A percentile compares a stretch with the other conserved stretches of the same genome.
These are phyloP conservation scores for Nezara viridula DNA, from an alignment of 2,888 invertebrate species.

Conservation along the genomic window DNA sequence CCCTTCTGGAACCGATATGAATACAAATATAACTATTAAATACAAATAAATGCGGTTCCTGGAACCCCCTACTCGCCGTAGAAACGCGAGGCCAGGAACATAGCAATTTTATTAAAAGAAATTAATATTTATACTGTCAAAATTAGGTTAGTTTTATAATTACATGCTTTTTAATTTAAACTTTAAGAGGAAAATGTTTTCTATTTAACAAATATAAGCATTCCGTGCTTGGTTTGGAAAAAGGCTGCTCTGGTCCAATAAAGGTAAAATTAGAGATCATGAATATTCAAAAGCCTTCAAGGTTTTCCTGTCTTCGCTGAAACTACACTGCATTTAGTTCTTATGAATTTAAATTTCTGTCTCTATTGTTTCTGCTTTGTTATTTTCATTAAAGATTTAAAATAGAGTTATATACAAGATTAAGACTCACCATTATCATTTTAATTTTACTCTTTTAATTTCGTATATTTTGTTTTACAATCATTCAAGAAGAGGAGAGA, in stretches of 20 bases:
- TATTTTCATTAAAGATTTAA: background rate
- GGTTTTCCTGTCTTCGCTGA: background rate
- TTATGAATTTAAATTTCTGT: conserved; percentile 11
- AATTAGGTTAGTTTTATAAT: too few species aligned
- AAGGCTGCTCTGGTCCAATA: background rate
- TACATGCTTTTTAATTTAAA: too few species aligned
- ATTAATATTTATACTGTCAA: too few species aligned
- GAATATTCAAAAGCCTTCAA: background rate
- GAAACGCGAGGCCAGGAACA: too few species aligned
- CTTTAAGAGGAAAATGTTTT: too few species aligned
- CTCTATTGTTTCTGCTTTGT: background rate
- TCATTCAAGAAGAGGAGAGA: too few species aligned
- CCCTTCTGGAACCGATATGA: too few species aligned
- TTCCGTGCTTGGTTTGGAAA: background rate
- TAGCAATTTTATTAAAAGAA: too few species aligned
- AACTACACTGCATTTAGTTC: background rate
- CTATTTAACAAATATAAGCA: background rate
- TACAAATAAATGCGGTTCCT: too few species aligned
- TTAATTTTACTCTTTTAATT: background rate
- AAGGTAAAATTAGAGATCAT: conserved; percentile 8
- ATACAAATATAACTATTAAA: too few species aligned
- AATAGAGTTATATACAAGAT: background rate
- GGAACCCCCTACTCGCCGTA: too few species aligned
- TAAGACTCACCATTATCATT: background rate
- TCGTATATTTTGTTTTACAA: too few species aligned